Percentiles rank a stretch among this genome's conserved stretches.
These are phyloP conservation scores for Lethrus apterus DNA, from an alignment of 1,140 invertebrate genomes.

Conservation along the genomic window DNA sequence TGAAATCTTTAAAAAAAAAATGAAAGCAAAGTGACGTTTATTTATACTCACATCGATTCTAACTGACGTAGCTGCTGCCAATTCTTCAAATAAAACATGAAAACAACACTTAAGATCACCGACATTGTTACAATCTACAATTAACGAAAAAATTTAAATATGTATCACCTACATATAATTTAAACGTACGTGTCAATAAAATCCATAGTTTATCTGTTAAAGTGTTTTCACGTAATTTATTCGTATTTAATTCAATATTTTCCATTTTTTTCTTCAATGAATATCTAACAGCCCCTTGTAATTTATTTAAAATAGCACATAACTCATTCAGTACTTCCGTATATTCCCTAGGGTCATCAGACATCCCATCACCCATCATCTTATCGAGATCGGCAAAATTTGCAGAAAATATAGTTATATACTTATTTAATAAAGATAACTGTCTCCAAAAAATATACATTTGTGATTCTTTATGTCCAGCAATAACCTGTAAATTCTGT, in stretches of 20 bases:
- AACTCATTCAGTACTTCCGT: not conserved
- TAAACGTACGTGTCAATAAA: conserved; percentile 5
- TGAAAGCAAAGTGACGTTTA: too few species aligned
- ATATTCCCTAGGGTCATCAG: not conserved
- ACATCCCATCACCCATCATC: too few species aligned
- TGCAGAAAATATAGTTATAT: not conserved
- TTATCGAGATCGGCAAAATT: conserved; percentile 2
- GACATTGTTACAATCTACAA: conserved; percentile 6
- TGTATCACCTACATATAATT: not conserved
- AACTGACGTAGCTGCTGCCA: not conserved
- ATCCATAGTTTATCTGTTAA: conserved; percentile 5
- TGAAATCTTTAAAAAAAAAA: conserved; percentile 1
- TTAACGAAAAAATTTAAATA: not conserved
- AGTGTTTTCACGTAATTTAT: conserved; percentile 4
- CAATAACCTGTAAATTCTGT: conserved; percentile 1
- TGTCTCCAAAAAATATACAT: not conserved
- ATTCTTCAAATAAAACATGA: conserved; percentile 6
- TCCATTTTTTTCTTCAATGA: not conserved
- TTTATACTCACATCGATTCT: conserved; percentile 2
- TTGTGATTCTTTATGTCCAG: conserved; percentile 8
- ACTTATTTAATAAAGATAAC: not conserved
- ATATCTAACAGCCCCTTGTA: not conserved
- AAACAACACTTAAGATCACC: conserved; percentile 7
- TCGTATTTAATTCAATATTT: not conserved
- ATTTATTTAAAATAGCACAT: not conserved